phyloP scores from a whole-genome alignment of 2,113 vertebrate species.

The Apodemus speciosus region DNA sequence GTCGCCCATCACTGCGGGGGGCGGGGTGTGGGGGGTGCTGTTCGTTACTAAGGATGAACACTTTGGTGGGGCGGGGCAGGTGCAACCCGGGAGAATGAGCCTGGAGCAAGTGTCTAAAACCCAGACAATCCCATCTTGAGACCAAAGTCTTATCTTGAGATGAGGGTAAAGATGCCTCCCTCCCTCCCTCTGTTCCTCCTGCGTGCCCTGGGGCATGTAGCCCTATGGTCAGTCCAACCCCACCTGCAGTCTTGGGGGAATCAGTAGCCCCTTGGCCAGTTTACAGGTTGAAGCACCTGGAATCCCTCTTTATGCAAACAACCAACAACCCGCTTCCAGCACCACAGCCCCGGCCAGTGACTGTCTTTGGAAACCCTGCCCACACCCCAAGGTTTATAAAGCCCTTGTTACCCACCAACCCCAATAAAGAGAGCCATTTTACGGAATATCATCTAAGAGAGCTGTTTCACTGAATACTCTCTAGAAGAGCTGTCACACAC shows the following conservation, averaged over 20 bases:
- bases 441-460: neutral
- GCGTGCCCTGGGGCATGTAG: neutral
- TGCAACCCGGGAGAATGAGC: neutral
- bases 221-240: neutral
- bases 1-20: fast-evolving
- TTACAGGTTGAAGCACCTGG: neutral
- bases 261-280: neutral
- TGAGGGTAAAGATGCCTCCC: neutral
- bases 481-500: too few species aligned
- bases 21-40: too few species aligned
- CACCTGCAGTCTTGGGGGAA: neutral
- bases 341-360: too few species aligned
- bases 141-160: neutral
- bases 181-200: fast-evolving
- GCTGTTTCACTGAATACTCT: too few species aligned
- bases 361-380: neutral
- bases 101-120: neutral
- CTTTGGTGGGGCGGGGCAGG: too few species aligned
- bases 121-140: neutral
- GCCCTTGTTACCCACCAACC: neutral
- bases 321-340: neutral
- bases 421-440: neutral
- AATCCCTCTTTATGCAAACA: too few species aligned
- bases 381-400: neutral
- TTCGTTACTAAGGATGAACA: neutral